phyloP scores from a whole-genome alignment of 2,113 vertebrate genomes.

The Halcyon senegalensis region DNA sequence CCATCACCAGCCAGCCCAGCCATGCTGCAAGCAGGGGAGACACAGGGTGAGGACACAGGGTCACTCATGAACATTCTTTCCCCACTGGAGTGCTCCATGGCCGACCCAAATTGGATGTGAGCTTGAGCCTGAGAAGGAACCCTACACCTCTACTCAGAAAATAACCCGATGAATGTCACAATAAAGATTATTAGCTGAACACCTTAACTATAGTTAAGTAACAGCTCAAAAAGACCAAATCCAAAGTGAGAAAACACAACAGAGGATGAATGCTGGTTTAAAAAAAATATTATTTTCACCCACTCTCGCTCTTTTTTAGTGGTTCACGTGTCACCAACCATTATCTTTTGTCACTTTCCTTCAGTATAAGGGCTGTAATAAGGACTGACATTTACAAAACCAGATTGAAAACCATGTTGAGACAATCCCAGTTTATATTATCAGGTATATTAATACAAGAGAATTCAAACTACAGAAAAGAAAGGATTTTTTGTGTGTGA shows the following conservation, averaged over 20 bases:
- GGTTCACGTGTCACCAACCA: background rate
- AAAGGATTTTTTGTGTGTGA: background rate
- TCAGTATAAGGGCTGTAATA: background rate
- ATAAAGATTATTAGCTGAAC: background rate
- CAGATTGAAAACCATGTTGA: background rate
- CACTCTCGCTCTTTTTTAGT: background rate
- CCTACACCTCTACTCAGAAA: background rate
- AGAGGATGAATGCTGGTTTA: background rate
- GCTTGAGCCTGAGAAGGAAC: background rate
- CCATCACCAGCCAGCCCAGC: background rate
- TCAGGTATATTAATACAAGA: background rate
- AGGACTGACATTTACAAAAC: background rate
- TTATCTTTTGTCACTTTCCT: background rate
- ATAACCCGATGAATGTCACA: background rate
- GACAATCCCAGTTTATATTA: background rate
- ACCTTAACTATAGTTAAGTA: background rate
- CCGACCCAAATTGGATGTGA: background rate
- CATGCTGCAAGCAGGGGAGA: background rate
- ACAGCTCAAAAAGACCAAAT: background rate
- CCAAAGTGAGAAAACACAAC: background rate
- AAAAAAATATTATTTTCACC: background rate
- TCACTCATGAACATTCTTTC: accelerated
- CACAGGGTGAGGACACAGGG: accelerated
- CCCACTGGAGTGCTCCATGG: background rate
- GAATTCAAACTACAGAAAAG: background rate